Evolutionary conservation across 2,888 invertebrate genomes (phyloP), one percentile per base, ranked within the genome.

Genomic region (Beris chalybata): DNA sequence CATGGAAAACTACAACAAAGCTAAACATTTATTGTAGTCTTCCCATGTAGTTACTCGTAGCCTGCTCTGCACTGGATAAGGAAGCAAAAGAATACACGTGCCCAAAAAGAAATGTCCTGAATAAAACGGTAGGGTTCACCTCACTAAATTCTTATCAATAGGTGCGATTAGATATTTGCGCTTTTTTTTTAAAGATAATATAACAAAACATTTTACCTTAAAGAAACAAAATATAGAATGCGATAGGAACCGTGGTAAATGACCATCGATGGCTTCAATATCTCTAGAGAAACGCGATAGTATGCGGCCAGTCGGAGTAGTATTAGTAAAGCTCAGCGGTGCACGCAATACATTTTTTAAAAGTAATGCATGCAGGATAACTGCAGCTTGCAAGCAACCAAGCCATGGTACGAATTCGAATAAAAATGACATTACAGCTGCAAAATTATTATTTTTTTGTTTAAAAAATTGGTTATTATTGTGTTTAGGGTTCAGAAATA

Each of bases 351-450:
- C 78, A 69, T 82, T 82, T 43, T 71, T 67, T 67, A 88, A 76
- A 73, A 87, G 73, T 30, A 73, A 64, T 55, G 73, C 70, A 76
- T 85, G 84, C 70, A 85, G 70, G 5, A 72, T 45, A 11, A 70
- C 64, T 45, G 79, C 76, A 54, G 78, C 80, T 4, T 69, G 72
- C 69, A 78, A 71, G 43, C 72, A 73, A 74, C 88, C 89, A 82
- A 90, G 81, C 77, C 84, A 86, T 70, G 89, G 87, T 78, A 85
- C 82, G 82, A 89, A 82, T 81, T 89, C 89, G 80, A 85, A 82
- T 78, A 86, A 83, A 83, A 87, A 85, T 76, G 87, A 86, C 76
- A 84, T 77, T 76, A 88, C 74, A 77, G 88, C 91, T 91, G 89
- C 87, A 87, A 70, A 68, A 11, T 15, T 48, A 11, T 15, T 48